Conservation (phyloP, 2,888 invertebrate species). For the Cetonia aurata region DNA sequence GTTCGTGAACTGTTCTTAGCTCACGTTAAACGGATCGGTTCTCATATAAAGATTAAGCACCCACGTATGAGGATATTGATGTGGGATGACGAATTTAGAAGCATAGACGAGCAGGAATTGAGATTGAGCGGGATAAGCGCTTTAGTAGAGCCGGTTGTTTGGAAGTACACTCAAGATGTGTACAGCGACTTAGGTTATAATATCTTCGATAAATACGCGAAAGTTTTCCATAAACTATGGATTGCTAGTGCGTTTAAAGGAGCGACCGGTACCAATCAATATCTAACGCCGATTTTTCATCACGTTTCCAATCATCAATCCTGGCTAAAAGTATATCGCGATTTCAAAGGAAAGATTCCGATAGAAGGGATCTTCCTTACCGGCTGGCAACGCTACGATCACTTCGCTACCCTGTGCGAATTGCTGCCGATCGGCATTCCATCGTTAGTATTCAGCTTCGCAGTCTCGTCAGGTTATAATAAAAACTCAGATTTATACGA, state of each 20-base stretch:
- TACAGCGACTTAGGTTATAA: slow-evolving; percentile 59
- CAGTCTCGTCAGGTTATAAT: slow-evolving; percentile 64
- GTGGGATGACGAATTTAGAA: slow-evolving; percentile 87
- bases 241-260: slow-evolving; percentile 90
- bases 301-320: slow-evolving; percentile 80
- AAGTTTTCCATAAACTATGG: slow-evolving; percentile 79
- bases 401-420: slow-evolving; percentile 76
- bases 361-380: slow-evolving; percentile 78
- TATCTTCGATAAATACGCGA: slow-evolving; percentile 71
- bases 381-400: slow-evolving; percentile 81
- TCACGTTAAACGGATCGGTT: slow-evolving; percentile 72
- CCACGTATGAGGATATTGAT: slow-evolving; percentile 74
- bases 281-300: slow-evolving; percentile 70
- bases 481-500: slow-evolving; percentile 66
- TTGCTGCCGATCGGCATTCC: slow-evolving; percentile 74
- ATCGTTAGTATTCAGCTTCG: slow-evolving; percentile 73
- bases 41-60: slow-evolving; percentile 67
- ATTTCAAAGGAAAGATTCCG: slow-evolving; percentile 67
- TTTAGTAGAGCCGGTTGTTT: slow-evolving; percentile 76
- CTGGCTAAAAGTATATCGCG: slow-evolving; percentile 75
- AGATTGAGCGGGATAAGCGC: slow-evolving; percentile 66
- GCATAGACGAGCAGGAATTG: slow-evolving; percentile 68
- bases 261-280: slow-evolving; percentile 70
- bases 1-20: slow-evolving; percentile 73
- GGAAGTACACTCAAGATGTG: slow-evolving; percentile 74